These are phyloP conservation scores for Cephalopholis sonnerati DNA, from an alignment of 2,113 vertebrate species.

Conservation along the genomic window DNA sequence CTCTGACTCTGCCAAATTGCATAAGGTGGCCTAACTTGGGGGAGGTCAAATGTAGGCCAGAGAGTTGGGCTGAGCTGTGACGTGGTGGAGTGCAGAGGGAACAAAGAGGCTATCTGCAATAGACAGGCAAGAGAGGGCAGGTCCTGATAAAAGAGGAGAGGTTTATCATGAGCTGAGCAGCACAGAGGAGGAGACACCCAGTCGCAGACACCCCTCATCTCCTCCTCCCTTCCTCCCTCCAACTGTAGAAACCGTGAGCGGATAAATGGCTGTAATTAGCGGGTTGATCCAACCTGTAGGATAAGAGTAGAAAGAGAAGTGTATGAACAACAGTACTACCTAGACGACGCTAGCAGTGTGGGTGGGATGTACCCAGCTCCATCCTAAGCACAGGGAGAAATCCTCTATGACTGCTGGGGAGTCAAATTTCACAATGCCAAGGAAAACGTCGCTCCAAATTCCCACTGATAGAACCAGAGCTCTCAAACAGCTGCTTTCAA, in stretches of 20 bases:
- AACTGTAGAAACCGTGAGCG: slow-evolving; percentile 53
- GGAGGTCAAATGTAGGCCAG: slow-evolving; percentile 37
- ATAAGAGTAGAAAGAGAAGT: slow-evolving; percentile 30
- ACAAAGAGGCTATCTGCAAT: slow-evolving; percentile 74
- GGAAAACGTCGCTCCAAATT: slow-evolving; percentile 63
- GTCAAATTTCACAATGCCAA: slow-evolving; percentile 61
- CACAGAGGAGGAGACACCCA: slow-evolving; percentile 77
- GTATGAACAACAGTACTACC: slow-evolving; percentile 53
- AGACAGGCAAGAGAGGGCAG: slow-evolving; percentile 73
- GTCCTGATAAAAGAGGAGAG: slow-evolving; percentile 75
- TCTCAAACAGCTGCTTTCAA: slow-evolving; percentile 85
- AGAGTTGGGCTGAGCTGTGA: slow-evolving; percentile 20
- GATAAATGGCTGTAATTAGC: slow-evolving; percentile 64
- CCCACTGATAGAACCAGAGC: slow-evolving; percentile 33
- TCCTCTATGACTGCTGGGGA: slow-evolving; percentile 58
- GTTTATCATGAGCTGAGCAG: slow-evolving; percentile 79
- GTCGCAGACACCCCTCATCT: slow-evolving; percentile 50
- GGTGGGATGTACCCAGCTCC: slow-evolving; percentile 52
- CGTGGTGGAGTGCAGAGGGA: slow-evolving; percentile 32
- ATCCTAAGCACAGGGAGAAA: slow-evolving; percentile 71
- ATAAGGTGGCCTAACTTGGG: slow-evolving; percentile 5
- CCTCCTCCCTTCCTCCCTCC: slow-evolving; percentile 52
- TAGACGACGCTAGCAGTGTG: slow-evolving; percentile 47
- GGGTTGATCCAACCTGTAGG: slow-evolving; percentile 52
- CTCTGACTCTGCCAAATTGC: slow-evolving; percentile 24